Evolutionary conservation across 2,113 vertebrate genomes (phyloP).

Genomic region (Gila orcuttii): DNA sequence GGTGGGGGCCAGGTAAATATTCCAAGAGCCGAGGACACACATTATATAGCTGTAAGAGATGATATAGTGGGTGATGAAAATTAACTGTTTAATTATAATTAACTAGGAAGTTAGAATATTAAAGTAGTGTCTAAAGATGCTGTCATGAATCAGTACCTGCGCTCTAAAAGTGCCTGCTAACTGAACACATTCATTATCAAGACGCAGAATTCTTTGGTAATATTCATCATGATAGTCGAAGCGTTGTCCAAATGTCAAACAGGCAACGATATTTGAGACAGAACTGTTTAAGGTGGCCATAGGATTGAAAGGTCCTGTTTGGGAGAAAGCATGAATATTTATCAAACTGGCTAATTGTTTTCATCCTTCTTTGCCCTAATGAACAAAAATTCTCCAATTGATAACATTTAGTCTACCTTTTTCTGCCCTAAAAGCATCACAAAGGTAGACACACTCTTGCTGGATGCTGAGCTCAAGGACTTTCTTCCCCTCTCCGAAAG

Average conservation of each 20-base stretch:
- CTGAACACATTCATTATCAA: constrained; percentile 72
- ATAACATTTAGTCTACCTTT: constrained; percentile 67
- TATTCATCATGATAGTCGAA: constrained; percentile 83
- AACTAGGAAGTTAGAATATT: neutral
- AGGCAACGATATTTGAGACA: constrained; percentile 84
- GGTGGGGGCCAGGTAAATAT: constrained; percentile 64
- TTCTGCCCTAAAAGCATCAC: constrained; percentile 76
- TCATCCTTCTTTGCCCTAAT: neutral
- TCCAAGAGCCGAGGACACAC: constrained; percentile 65
- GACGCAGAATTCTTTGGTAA: constrained; percentile 79
- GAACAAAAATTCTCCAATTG: neutral
- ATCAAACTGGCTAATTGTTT: neutral
- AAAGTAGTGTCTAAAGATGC: neutral
- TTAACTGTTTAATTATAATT: neutral
- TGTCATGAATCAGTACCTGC: constrained; percentile 64
- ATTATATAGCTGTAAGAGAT: constrained; percentile 65
- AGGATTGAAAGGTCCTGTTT: constrained; percentile 84
- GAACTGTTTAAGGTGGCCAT: constrained; percentile 78
- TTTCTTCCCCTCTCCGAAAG: constrained; percentile 81
- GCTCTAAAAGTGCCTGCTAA: constrained; percentile 63
- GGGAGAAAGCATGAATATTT: neutral
- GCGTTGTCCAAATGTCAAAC: constrained; percentile 83
- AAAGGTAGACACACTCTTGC: constrained; percentile 76
- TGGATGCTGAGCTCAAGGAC: constrained; percentile 76
- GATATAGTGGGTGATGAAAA: neutral